phyloP scores from a whole-genome alignment of 2,888 invertebrate species.

The Pristionchus mayeri region DNA sequence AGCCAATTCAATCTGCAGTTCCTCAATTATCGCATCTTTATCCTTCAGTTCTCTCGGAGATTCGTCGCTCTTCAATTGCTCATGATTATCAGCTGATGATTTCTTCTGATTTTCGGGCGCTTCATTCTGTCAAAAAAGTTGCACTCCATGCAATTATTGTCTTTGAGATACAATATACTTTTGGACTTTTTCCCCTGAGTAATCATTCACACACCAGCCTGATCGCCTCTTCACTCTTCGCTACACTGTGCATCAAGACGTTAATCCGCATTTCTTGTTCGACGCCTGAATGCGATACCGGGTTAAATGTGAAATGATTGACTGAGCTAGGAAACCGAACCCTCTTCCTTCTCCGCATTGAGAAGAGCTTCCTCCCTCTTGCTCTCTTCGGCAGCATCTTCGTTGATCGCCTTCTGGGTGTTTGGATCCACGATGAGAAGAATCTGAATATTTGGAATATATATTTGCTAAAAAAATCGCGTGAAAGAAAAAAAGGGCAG shows the following conservation, averaged over 20 bases:
- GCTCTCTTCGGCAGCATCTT: not conserved
- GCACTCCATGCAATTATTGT: no score
- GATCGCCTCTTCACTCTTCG: no score
- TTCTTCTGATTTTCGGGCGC: no score
- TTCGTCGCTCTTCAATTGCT: no score
- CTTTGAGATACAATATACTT: not conserved
- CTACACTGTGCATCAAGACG: not conserved
- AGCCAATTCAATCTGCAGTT: no score
- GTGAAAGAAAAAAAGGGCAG: not conserved
- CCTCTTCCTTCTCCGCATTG: slow-evolving; percentile 39
- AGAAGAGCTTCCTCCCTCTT: slow-evolving; percentile 29
- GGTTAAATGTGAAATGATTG: no score
- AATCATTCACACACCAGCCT: no score
- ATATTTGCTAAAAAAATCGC: not conserved
- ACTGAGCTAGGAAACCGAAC: not conserved
- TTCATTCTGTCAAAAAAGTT: no score
- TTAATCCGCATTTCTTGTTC: not conserved
- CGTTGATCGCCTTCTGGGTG: not conserved
- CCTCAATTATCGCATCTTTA: no score
- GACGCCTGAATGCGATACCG: no score
- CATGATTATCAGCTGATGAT: no score
- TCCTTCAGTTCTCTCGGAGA: no score
- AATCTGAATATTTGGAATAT: not conserved
- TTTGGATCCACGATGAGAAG: slow-evolving; percentile 30
- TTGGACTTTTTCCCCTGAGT: not conserved